phyloP scores from a whole-genome alignment of 2,797 vertebrate species.

The Pangasius macronema region DNA sequence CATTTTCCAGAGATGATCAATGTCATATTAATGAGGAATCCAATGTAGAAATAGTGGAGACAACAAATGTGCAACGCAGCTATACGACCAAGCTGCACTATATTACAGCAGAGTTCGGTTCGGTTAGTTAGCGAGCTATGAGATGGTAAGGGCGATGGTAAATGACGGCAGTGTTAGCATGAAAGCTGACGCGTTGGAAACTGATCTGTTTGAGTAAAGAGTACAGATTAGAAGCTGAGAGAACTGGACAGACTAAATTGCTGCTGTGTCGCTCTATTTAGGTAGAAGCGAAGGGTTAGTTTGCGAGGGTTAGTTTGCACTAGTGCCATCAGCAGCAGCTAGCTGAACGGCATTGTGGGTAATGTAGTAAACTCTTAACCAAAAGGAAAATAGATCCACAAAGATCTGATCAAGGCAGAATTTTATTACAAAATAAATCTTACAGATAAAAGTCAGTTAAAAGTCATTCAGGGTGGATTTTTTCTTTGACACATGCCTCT shows the following conservation, averaged over 20 bases:
- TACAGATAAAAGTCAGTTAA: background rate
- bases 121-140: background rate
- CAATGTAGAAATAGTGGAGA: background rate
- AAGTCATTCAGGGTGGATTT: background rate
- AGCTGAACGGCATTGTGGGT: background rate
- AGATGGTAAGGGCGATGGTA: background rate
- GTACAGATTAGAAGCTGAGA: background rate
- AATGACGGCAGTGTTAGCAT: background rate
- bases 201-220: background rate
- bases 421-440: background rate
- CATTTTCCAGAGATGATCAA: background rate
- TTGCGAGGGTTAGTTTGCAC: background rate
- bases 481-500: background rate
- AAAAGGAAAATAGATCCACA: background rate
- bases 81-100: background rate
- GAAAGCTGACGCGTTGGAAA: background rate
- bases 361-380: background rate
- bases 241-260: background rate
- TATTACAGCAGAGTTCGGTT: background rate
- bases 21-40: background rate
- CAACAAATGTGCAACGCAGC: background rate
- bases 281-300: background rate
- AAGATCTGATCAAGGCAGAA: background rate
- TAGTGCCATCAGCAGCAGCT: background rate
- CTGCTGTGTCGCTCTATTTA: background rate